Base-by-base conservation (phyloP, 1,140 invertebrate species). In the Magallana gigas region DNA sequence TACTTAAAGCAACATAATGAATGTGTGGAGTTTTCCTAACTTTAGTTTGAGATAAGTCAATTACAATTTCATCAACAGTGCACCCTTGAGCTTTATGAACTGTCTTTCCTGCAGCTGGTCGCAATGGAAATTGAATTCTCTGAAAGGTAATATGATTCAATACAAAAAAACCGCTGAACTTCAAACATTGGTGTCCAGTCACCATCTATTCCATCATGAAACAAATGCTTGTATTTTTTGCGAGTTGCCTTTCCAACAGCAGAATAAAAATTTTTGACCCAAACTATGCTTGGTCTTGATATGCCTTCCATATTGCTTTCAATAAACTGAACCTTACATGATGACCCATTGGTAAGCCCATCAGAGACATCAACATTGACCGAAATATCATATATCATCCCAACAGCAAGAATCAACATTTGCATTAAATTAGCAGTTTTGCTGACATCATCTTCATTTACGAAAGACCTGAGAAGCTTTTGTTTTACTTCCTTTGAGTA, bases 21-120 rank as follows among this genome's bases (percentile, higher is more conserved):
- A 86, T 60, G 58, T 86, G 85, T 81, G 71, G 85, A 48, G 18
- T 29, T 82, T 81, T 80, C 29, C 60, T 64, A 0, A 16, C 57
- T 56, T 14, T 58, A 3, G 82, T 57, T 29, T 80, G 71, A 80
- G 71, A 80, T n/a, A 85, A 29, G 84, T 85, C 84, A 59, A 84
- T 36, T 58, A 84, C 83, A 85, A 85, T 64, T 76, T 85, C 83
- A 84, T 84, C 84, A 56, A 85, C 84, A 71, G 84, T 85, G 57
- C 60, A 57, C 16, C 84, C 84, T 68, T 85, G 84, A 16, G 84
- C 64, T 56, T 85, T 85, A 76, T 85, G 84, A 48, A 85, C 62
- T 18, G 84, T 84, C 57, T 85, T 85, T n/a, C 18, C 62, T 14
- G 84, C 84, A 36, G 84, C 59, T 85, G 84, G 84, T 18, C n/a